phyloP scores from a whole-genome alignment of 2,797 vertebrate species.

The Muraenolepis orangiensis region DNA sequence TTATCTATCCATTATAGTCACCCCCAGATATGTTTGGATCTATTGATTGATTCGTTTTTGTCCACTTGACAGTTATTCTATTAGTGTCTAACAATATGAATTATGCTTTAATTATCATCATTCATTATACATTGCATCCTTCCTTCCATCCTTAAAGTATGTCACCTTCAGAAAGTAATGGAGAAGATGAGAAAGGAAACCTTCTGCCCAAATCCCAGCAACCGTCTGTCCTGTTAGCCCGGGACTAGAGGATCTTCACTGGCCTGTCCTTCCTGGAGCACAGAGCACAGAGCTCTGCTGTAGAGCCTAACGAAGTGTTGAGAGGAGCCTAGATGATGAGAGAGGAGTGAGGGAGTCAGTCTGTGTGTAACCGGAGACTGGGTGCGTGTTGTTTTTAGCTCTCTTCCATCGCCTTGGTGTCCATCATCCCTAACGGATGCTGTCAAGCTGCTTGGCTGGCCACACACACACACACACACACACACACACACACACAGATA shows the following conservation, averaged over 20 bases:
- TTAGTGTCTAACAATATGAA: neutral
- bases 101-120: neutral
- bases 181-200: neutral
- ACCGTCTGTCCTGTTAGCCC: neutral
- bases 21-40: no score
- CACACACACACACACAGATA: neutral
- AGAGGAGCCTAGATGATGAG: neutral
- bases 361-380: constrained; percentile 2
- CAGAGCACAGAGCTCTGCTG: neutral
- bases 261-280: neutral
- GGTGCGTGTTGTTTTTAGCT: constrained; percentile 21
- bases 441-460: constrained; percentile 51
- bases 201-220: neutral
- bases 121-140: neutral
- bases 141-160: neutral
- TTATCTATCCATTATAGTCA: no score
- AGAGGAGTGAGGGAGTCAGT: neutral
- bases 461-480: neutral
- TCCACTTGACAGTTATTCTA: no score
- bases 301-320: neutral
- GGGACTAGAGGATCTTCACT: neutral
- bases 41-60: no score
- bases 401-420: constrained; percentile 22
- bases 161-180: neutral
- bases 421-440: constrained; percentile 49